Evolutionary conservation across 2,797 vertebrate species (phyloP).

Genomic region (Petrocephalus sullivani): DNA sequence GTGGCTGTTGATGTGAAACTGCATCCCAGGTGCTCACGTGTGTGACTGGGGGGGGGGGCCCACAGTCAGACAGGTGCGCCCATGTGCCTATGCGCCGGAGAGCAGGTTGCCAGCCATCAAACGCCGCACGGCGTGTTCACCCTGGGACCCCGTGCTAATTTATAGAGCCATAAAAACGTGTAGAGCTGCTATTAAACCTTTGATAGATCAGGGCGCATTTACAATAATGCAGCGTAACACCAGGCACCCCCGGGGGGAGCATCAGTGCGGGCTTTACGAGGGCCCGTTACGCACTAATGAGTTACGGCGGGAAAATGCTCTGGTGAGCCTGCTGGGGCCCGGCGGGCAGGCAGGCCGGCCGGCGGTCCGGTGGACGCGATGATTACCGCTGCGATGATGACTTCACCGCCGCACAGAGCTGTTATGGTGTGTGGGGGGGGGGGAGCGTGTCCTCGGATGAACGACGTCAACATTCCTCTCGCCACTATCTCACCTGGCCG

Average conservation of each 20-base stretch:
- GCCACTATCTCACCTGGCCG: background rate
- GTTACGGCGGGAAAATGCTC: constrained; percentile 3
- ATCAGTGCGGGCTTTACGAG: constrained; percentile 44
- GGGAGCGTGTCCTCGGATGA: background rate
- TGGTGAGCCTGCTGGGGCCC: background rate
- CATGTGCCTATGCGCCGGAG: background rate
- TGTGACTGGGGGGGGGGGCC: background rate
- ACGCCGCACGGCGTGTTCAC: constrained; percentile 28
- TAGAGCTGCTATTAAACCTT: constrained; percentile 40
- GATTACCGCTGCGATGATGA: background rate
- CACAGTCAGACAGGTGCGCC: constrained; percentile 15
- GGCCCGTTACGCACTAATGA: constrained; percentile 33
- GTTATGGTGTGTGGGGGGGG: background rate
- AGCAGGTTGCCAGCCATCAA: constrained; percentile 27
- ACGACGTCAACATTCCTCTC: background rate
- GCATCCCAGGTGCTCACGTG: background rate
- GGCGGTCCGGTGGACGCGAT: background rate
- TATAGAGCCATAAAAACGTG: constrained; percentile 40
- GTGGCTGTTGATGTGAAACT: background rate
- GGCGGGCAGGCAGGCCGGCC: background rate
- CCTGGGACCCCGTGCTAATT: constrained; percentile 37
- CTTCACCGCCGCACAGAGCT: background rate
- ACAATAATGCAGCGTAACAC: constrained; percentile 43
- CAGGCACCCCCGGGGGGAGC: constrained; percentile 35
- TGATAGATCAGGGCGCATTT: constrained; percentile 38